Evolutionary conservation across 2,888 invertebrate species (phyloP), one percentile per base, ranked within the genome.

Genomic region (Pheosia tremula): DNA sequence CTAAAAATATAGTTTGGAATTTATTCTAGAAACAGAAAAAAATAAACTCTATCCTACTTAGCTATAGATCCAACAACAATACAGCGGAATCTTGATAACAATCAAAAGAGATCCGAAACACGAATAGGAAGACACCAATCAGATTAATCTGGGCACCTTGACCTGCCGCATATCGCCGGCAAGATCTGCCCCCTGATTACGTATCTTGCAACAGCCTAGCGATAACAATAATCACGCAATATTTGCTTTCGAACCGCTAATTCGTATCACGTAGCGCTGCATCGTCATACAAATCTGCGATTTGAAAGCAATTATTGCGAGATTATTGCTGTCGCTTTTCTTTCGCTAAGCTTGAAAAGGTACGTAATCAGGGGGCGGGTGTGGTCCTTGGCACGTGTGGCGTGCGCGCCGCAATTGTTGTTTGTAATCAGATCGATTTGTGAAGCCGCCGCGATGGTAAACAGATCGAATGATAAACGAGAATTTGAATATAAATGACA

Each of bases 341-440:
- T 24, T 24, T 24, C 24, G 24, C 24, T 24, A 24, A 24, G 24
- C 24, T 24, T 24, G 24, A 24, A 24, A 24, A 24, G 24, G 2
- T 24, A 24, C 24, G 24, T 24, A 24, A 24, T 24, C 24, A 24
- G 24, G 24, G 24, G 24, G 24, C 24, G 24, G 57, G 66, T 68
- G 8, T 4, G 62, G 64, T 67, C 77, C 76, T 75, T 76, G 73
- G 69, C 75, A 67, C 60, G 60, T 45, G 60, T 66, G 41, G 58
- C 74, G 72, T 67, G 74, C 57, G 43, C 13, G 64, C 49, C 50
- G 10, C 61, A 64, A 60, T 66, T 67, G 63, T 60, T 53, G 56
- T 57, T 45, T 65, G 50, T 66, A 66, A 67, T 69, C 62, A 60
- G 65, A 75, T 73, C 71, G 71, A 75, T 71, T 66, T 50, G 53